Evolutionary conservation across 2,113 vertebrate genomes (phyloP).

Genomic region (Eretmochelys imbricata): DNA sequence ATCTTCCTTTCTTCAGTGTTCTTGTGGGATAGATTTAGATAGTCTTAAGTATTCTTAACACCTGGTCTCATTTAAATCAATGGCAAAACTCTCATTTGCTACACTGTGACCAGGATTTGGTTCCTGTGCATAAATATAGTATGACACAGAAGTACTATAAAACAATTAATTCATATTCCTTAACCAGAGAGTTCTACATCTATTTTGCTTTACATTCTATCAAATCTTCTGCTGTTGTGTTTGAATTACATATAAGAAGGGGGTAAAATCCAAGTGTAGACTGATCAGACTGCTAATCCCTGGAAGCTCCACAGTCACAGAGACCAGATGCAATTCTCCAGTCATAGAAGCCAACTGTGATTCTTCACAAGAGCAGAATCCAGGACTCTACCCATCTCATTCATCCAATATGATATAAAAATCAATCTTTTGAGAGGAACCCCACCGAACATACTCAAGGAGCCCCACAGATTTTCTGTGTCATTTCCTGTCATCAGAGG

Average conservation of each 20-base stretch:
- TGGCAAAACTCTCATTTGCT: neutral
- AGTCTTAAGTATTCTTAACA: neutral
- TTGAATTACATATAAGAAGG: neutral
- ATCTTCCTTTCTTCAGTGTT: neutral
- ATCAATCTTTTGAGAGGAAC: neutral
- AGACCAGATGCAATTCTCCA: neutral
- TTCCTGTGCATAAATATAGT: neutral
- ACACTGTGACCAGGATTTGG: neutral
- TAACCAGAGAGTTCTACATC: neutral
- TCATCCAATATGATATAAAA: neutral
- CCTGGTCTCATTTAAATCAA: neutral
- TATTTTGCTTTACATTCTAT: neutral
- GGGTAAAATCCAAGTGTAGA: fast-evolving
- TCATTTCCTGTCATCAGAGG: neutral
- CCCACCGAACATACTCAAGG: neutral
- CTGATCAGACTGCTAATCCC: neutral
- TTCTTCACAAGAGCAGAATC: neutral
- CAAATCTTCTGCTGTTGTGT: neutral
- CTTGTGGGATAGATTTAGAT: neutral
- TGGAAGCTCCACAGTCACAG: neutral
- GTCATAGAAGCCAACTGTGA: neutral
- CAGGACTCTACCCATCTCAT: neutral
- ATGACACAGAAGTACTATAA: neutral
- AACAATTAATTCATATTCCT: neutral
- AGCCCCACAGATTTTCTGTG: neutral